A percentile compares a stretch with the other conserved stretches of the same genome.
phyloP scores from a whole-genome alignment of 2,888 invertebrate genomes.

The Acleris emargana region DNA sequence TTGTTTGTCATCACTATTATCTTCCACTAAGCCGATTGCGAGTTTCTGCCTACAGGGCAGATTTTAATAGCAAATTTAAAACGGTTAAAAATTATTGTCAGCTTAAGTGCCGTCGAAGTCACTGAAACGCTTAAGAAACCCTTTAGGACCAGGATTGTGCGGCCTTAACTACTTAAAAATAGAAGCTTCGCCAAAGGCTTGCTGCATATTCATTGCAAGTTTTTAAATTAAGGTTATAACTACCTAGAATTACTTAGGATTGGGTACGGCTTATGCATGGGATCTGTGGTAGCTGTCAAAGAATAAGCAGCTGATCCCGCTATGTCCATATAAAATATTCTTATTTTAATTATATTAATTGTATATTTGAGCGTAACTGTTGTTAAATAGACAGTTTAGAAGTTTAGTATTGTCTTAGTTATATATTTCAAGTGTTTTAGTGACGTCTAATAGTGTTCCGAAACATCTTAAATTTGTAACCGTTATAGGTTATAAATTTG shows the following conservation, averaged over 20 bases:
- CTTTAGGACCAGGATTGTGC: background rate
- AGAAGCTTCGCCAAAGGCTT: background rate
- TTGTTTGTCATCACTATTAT: conserved; percentile 54
- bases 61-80: conserved; percentile 28
- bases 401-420: no score
- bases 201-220: conserved; percentile 8
- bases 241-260: background rate
- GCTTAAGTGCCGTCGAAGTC: conserved; percentile 9
- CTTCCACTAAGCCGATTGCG: conserved; percentile 45
- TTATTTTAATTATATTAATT: no score
- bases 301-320: no score
- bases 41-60: conserved; percentile 22
- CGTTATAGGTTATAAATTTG: no score
- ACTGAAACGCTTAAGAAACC: conserved; percentile 10
- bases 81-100: conserved; percentile 12
- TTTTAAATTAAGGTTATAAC: background rate
- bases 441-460: no score
- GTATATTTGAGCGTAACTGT: no score
- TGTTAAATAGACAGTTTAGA: no score
- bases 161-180: background rate
- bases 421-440: no score
- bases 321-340: no score
- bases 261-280: background rate
- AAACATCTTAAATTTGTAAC: no score
- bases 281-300: no score